phyloP scores from a whole-genome alignment of 1,140 invertebrate species.

The Apis dorsata region DNA sequence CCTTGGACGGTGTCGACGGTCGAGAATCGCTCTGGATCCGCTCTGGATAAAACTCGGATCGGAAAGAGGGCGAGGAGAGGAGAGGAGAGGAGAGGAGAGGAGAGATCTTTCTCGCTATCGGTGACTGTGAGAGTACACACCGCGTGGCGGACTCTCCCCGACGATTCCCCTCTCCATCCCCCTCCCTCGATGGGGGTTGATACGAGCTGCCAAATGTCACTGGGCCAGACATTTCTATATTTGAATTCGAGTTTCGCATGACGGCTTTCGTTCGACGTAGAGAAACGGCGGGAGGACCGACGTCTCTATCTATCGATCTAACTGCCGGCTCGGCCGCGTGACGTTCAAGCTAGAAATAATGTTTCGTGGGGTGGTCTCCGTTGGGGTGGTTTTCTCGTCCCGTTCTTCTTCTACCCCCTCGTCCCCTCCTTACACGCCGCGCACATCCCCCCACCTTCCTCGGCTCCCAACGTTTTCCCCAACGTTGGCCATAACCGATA shows the following conservation, averaged over 20 bases:
- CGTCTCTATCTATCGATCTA: constrained; percentile 62
- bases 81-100: not conserved
- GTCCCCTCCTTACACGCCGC: not conserved
- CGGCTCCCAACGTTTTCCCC: not conserved
- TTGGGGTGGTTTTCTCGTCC: constrained; percentile 19
- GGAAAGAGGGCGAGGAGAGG: not conserved
- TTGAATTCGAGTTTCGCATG: constrained; percentile 63
- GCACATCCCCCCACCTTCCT: not conserved
- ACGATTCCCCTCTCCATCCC: not conserved
- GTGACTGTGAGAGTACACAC: not conserved
- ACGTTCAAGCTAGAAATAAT: constrained; percentile 59
- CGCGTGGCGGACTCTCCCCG: constrained; percentile 17
- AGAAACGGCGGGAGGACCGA: constrained; percentile 50
- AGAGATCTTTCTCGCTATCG: constrained; percentile 25
- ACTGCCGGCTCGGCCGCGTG: constrained; percentile 38
- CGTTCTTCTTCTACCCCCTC: not conserved
- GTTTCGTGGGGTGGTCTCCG: constrained; percentile 49
- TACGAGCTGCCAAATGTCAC: constrained; percentile 69
- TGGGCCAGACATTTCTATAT: constrained; percentile 69
- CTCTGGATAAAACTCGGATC: constrained; percentile 46
- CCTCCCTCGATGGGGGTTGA: constrained; percentile 44
- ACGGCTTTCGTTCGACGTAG: constrained; percentile 12
- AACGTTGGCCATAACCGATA: constrained; percentile 32
- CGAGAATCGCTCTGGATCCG: constrained; percentile 29
- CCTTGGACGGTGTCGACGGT: not conserved